Percentiles rank a stretch among this genome's conserved stretches.
These are phyloP conservation scores for Catalaphyllia jardinei DNA, from an alignment of 64 coral and sea anemone species.

Conservation along the genomic window DNA sequence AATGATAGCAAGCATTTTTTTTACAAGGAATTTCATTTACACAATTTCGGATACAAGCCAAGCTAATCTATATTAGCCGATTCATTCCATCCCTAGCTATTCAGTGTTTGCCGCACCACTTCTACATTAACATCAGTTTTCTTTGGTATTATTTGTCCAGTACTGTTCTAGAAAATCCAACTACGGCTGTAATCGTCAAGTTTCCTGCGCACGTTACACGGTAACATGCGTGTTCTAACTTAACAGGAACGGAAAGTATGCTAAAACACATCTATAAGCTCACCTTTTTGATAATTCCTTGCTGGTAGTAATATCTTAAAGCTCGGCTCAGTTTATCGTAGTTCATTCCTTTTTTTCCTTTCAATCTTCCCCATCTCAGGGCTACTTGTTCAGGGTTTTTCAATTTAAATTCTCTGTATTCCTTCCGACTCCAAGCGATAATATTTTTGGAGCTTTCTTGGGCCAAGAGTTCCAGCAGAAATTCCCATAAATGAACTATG, in stretches of 20 bases:
- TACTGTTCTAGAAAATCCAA: too few species aligned
- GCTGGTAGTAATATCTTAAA: constrained; percentile 55
- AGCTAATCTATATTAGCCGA: too few species aligned
- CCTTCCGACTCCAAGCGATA: constrained; percentile 56
- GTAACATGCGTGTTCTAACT: neutral
- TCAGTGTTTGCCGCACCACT: too few species aligned
- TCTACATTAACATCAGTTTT: too few species aligned
- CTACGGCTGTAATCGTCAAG: too few species aligned
- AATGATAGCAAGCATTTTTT: too few species aligned
- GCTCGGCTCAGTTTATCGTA: constrained; percentile 59
- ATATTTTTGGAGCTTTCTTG: constrained; percentile 31
- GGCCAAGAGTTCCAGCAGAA: constrained; percentile 52
- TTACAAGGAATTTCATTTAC: too few species aligned
- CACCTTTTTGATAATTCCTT: constrained; percentile 74
- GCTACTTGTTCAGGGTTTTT: constrained; percentile 61
- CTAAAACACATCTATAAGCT: neutral
- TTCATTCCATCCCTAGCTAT: too few species aligned
- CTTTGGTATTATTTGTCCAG: too few species aligned
- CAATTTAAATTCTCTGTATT: constrained; percentile 54
- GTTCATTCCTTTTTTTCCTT: constrained; percentile 59
- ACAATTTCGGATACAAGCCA: too few species aligned
- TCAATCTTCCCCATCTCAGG: constrained; percentile 42
- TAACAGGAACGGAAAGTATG: neutral
- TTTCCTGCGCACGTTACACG: too few species aligned
- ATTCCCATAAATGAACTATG: constrained; percentile 68